Evolutionary conservation across 2,888 invertebrate species (phyloP).

Genomic region (Himalopsyche anomala): DNA sequence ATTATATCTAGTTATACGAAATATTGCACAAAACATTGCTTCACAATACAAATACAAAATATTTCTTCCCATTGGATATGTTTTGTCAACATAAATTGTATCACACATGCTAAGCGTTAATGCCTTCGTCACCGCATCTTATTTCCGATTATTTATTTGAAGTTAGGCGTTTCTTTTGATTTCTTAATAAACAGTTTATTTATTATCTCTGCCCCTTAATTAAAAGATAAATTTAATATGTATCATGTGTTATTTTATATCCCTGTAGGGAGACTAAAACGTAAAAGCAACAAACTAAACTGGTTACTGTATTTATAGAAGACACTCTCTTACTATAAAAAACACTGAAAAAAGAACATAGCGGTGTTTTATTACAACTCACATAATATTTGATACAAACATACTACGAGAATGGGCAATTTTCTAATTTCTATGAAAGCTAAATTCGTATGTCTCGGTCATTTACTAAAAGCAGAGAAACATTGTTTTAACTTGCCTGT

Average conservation of each 20-base stretch:
- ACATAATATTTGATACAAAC: no score
- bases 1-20: no score
- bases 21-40: not conserved
- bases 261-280: not conserved
- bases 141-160: not conserved
- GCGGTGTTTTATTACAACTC: no score
- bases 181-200: slow-evolving; percentile 1
- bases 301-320: no score
- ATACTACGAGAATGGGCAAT: no score
- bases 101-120: slow-evolving; percentile 24
- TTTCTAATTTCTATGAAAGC: no score
- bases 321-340: no score
- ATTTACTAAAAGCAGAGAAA: no score
- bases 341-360: no score
- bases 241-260: not conserved
- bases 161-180: not conserved
- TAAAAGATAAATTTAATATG: slow-evolving; percentile 4
- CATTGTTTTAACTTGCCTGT: no score
- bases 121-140: not conserved
- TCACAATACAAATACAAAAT: not conserved
- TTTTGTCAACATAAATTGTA: not conserved
- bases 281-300: no score
- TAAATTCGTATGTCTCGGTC: no score
- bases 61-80: not conserved
- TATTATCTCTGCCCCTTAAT: not conserved